A percentile compares a stretch with the other conserved stretches of the same genome.
These are phyloP conservation scores for Lepeophtheirus nordmannii DNA, from an alignment of 2,888 invertebrate species.

Conservation along the genomic window DNA sequence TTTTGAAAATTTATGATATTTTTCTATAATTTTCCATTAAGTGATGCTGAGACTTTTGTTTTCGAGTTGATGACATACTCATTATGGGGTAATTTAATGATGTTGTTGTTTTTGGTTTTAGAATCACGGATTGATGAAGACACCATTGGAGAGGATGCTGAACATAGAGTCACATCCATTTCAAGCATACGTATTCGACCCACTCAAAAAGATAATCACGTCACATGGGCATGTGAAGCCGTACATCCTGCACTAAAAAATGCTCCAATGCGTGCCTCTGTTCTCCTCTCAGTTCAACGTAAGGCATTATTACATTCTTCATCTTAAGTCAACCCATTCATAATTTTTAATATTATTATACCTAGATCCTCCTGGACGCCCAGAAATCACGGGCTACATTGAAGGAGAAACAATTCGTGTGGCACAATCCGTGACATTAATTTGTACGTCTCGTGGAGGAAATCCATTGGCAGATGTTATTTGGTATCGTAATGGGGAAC, in stretches of 20 bases:
- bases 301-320: background rate
- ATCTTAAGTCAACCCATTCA: background rate
- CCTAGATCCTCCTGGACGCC: slow-evolving; percentile 77
- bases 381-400: slow-evolving; percentile 80
- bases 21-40: no score
- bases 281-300: slow-evolving; percentile 17
- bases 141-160: slow-evolving; percentile 10
- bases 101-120: background rate
- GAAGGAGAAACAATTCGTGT: slow-evolving; percentile 70
- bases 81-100: no score
- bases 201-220: slow-evolving; percentile 68
- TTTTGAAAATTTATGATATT: no score
- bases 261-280: slow-evolving; percentile 7
- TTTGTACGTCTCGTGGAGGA: slow-evolving; percentile 81
- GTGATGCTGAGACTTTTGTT: no score
- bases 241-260: slow-evolving; percentile 60
- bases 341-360: slow-evolving; percentile 21
- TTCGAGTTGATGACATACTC: no score
- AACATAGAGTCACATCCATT: slow-evolving; percentile 1
- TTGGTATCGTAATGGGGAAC: slow-evolving; percentile 84
- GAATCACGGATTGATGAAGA: slow-evolving; percentile 14
- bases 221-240: slow-evolving; percentile 75
- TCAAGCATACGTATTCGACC: slow-evolving; percentile 41
- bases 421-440: slow-evolving; percentile 73
- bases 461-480: slow-evolving; percentile 89